Base-by-base conservation (phyloP, 1,140 invertebrate genomes). In the Vollenhovia emeryi region DNA sequence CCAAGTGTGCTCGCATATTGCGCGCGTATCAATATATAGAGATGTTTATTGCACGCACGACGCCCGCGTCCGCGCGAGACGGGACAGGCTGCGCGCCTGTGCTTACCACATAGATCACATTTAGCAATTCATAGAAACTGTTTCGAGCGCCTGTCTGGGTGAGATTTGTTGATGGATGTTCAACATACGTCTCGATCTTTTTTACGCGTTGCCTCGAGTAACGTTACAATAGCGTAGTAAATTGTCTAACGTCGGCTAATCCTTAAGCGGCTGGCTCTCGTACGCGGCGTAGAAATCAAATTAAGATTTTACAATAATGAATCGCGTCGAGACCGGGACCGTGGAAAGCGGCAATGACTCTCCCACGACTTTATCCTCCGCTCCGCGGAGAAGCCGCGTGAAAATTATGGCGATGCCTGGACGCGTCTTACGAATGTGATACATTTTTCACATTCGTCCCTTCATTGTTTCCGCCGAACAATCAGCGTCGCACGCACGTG, bases 1-100 rank as follows among this genome's bases (percentile, higher is more conserved):
- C n/a, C n/a, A 66, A 48, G 24, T 71, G 13, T 80, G 78, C 30
- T 80, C 36, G 78, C 78, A 71, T 45, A 79, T 30, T 52, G 64
- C 48, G 60, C 18, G 6, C 33, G 50, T 45, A 43, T 71, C 55
- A 80, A 80, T 71, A 80, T 71, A 71, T 55, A 36, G 50, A 66
- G 50, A 80, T 36, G 64, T 71, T 80, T 80, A 33, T 57, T 43
- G 64, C 36, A 71, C 18, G 24, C 78, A 52, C n/a, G 30, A 79
- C 3, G 48, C 15, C 36, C 36, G 73, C 50, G 36, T 75, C 52
- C 21, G n/a, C 57, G n/a, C 62, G 50, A 71, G 21, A 24, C 8
- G 36, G 21, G 36, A 55, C 78, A 80, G 64, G 24, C 11, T 57
- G 64, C 30, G 50, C 27, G n/a, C n/a, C n/a, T 57, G 78, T 71